Base-by-base conservation (phyloP, 2,797 vertebrate genomes). In the Knipowitschia caucasica region DNA sequence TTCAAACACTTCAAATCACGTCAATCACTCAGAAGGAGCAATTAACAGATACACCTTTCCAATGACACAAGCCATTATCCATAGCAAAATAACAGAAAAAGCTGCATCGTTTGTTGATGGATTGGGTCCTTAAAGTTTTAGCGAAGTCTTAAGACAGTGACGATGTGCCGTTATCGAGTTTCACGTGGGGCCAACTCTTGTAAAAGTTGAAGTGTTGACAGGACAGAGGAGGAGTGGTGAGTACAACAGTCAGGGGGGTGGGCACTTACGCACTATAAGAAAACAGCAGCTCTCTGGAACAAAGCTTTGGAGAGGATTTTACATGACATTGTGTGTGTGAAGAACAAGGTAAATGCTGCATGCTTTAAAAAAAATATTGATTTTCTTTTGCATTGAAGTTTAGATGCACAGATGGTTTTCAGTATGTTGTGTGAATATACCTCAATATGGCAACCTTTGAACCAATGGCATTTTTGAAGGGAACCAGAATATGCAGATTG, bases 141-240 rank as follows among this genome's bases (percentile, higher is more conserved):
- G 4, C 39, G 2, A 40, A 21, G 14, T 24, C 14, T n/a, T n/a
- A 5, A 43, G 6, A 2, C 20, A 12, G 38, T 21, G 7, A 10
- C 12, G 23, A 40, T 21, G 38, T 40, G 21, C 10, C 20, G 36
- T 42, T 17, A 39, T 43, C 40, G 3, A 43, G 23, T 43, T 43
- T 24, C 23, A 25, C 23, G 14, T 8, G 40, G 40, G 40, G 40
- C 40, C 23, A 24, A 14, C 12, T 14, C 40, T 42, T 23, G 39
- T 43, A 43, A 43, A 43, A 43, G 39, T 43, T 24, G 25, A 43
- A 43, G 14, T 42, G 39, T n/a, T n/a, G 12, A 43, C 40, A 43
- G 14, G 21, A 24, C 40, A n/a, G 39, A 24, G 40, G 40, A 24
- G 40, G 40, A 43, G 40, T 18, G 15, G 11, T 24, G 11, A 24